A percentile compares a stretch with the other conserved stretches of the same genome.
phyloP scores from a whole-genome alignment of 2,888 invertebrate genomes.

The Epirrita christyi region DNA sequence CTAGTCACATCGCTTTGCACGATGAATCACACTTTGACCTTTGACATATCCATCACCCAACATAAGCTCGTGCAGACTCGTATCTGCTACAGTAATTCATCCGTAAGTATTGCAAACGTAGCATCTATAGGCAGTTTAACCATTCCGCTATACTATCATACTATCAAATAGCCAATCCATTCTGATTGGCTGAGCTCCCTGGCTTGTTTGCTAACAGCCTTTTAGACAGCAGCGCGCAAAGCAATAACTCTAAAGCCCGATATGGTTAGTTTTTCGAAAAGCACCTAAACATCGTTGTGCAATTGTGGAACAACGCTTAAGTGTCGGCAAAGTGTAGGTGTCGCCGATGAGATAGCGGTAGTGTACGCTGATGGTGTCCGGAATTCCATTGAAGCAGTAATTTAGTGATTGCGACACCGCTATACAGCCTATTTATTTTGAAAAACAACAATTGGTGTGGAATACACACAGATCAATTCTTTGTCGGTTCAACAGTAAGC shows the following conservation, averaged over 20 bases:
- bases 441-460: slow-evolving; percentile 2
- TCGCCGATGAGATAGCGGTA: slow-evolving; percentile 54
- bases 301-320: slow-evolving; percentile 57
- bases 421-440: slow-evolving; percentile 12
- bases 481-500: too few relatives aligned
- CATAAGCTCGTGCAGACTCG: too few relatives aligned
- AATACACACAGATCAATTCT: background rate
- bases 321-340: slow-evolving; percentile 58
- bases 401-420: slow-evolving; percentile 28
- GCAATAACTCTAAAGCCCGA: slow-evolving; percentile 36
- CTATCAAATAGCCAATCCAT: too few relatives aligned
- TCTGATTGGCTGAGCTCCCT: background rate
- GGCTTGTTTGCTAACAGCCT: slow-evolving; percentile 1
- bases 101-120: background rate
- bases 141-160: too few relatives aligned
- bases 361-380: slow-evolving; percentile 49
- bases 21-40: too few relatives aligned
- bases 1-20: too few relatives aligned
- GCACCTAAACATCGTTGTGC: slow-evolving; percentile 63
- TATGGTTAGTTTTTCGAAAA: slow-evolving; percentile 63
- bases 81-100: background rate
- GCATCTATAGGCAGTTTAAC: too few relatives aligned
- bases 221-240: slow-evolving; percentile 18
- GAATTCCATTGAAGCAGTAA: slow-evolving; percentile 48
- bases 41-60: too few relatives aligned